Percentiles rank a stretch among this genome's conserved stretches.
phyloP scores from a whole-genome alignment of 1,140 invertebrate genomes.

The Drosophila subpulchrella region DNA sequence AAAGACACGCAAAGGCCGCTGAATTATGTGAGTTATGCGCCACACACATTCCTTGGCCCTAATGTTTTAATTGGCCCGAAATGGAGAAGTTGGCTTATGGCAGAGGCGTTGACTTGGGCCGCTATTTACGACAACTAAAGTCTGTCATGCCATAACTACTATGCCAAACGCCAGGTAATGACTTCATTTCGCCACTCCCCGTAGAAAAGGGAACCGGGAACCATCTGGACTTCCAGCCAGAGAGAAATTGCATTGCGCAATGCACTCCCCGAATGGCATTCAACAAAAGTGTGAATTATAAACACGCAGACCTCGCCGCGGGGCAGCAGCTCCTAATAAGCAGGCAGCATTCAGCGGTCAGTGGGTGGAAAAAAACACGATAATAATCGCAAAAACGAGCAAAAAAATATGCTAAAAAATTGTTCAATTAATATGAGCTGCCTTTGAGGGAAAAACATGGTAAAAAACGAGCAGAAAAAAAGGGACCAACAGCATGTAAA shows the following conservation, averaged over 20 bases:
- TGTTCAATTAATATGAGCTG: slow-evolving; percentile 76
- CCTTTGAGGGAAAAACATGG: slow-evolving; percentile 11
- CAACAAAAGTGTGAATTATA: slow-evolving; percentile 77
- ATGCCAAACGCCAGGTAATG: slow-evolving; percentile 46
- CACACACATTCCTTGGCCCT: slow-evolving; percentile 37
- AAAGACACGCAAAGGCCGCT: slow-evolving; percentile 14
- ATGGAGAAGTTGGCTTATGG: slow-evolving; percentile 8
- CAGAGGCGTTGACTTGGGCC: slow-evolving; percentile 37
- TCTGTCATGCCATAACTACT: slow-evolving; percentile 60
- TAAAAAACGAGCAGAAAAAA: neutral
- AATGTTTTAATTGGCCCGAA: slow-evolving; percentile 28
- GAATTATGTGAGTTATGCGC: slow-evolving; percentile 42
- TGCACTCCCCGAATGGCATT: slow-evolving; percentile 55
- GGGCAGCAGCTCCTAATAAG: slow-evolving; percentile 47
- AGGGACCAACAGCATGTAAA: slow-evolving; percentile 37
- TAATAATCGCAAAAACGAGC: slow-evolving; percentile 68
- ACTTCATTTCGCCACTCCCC: slow-evolving; percentile 52
- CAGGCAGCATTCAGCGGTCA: slow-evolving; percentile 32
- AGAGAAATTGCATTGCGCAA: slow-evolving; percentile 48
- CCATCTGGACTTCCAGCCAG: neutral
- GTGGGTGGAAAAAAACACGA: slow-evolving; percentile 22
- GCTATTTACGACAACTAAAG: slow-evolving; percentile 54
- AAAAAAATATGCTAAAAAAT: slow-evolving; percentile 68
- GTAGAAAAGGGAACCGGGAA: neutral
- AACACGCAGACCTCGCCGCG: slow-evolving; percentile 64